Conservation (phyloP, 2,113 vertebrate species). For the Pseudolaguvia tuberculata region DNA sequence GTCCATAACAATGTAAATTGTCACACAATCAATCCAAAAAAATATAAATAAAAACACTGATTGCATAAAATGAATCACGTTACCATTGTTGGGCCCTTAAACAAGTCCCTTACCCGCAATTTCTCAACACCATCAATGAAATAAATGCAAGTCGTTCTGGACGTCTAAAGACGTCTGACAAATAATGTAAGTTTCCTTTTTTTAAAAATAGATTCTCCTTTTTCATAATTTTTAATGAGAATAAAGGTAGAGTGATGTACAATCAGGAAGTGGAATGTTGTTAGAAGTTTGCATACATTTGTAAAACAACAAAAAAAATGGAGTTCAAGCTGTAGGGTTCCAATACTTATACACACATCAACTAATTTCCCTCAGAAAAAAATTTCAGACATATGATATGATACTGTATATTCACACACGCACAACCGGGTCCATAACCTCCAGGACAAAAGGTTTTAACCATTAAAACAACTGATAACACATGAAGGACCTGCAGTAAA, state of each 20-base stretch:
- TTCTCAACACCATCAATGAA: too few species aligned
- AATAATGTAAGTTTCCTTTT: too few species aligned
- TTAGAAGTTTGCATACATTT: conserved; percentile 11
- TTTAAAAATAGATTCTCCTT: not conserved
- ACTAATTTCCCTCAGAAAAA: not conserved
- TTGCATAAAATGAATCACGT: conserved; percentile 58
- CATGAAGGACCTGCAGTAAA: too few species aligned
- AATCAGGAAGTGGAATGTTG: conserved; percentile 3
- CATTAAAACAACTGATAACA: too few species aligned
- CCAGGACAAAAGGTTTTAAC: too few species aligned
- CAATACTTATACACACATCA: not conserved
- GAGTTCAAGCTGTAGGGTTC: not conserved
- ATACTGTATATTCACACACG: not conserved
- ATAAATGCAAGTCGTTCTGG: too few species aligned
- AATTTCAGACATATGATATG: too few species aligned
- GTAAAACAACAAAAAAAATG: too few species aligned
- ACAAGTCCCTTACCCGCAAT: too few species aligned
- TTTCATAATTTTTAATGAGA: not conserved
- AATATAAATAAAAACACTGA: not conserved
- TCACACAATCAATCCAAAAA: conserved; percentile 53
- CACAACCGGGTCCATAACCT: too few species aligned
- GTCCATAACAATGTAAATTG: conserved; percentile 60
- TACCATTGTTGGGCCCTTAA: not conserved
- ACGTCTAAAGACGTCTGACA: too few species aligned
- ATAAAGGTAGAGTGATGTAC: conserved; percentile 7